Evolutionary conservation across 2,113 vertebrate species (phyloP).

Genomic region (Limnothrissa miodon): DNA sequence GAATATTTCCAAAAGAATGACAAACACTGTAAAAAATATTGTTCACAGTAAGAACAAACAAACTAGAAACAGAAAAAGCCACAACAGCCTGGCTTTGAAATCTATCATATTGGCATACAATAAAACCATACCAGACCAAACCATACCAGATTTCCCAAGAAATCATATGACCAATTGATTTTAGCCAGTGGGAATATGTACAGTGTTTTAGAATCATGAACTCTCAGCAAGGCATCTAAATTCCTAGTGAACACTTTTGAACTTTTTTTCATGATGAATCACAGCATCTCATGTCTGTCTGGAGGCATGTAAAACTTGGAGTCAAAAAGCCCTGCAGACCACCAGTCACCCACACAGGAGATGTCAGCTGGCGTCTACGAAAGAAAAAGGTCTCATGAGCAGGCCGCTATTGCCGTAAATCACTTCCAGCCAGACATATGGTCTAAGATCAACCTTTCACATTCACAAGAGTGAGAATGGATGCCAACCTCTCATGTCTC

Average conservation of each 20-base stretch:
- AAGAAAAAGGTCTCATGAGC: slow-evolving; percentile 14
- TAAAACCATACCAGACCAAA: background rate
- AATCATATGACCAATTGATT: background rate
- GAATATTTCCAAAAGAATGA: background rate
- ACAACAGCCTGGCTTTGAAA: background rate
- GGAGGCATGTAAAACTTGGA: background rate
- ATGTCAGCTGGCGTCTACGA: background rate
- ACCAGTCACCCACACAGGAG: background rate
- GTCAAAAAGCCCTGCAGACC: background rate
- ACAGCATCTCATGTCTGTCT: background rate
- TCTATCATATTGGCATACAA: background rate
- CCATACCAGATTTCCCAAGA: background rate
- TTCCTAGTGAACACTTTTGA: background rate
- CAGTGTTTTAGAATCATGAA: background rate
- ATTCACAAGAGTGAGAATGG: background rate
- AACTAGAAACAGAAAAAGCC: background rate
- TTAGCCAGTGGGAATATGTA: background rate
- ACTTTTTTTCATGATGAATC: background rate
- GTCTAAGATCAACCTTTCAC: background rate
- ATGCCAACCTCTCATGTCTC: background rate
- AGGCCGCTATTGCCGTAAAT: slow-evolving; percentile 20
- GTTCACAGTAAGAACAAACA: background rate
- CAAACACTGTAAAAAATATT: background rate
- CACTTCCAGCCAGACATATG: background rate
- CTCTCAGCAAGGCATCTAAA: background rate